These are phyloP conservation scores for Ophioninae sp. DNA, from an alignment of 2,888 invertebrate species.

Conservation along the genomic window DNA sequence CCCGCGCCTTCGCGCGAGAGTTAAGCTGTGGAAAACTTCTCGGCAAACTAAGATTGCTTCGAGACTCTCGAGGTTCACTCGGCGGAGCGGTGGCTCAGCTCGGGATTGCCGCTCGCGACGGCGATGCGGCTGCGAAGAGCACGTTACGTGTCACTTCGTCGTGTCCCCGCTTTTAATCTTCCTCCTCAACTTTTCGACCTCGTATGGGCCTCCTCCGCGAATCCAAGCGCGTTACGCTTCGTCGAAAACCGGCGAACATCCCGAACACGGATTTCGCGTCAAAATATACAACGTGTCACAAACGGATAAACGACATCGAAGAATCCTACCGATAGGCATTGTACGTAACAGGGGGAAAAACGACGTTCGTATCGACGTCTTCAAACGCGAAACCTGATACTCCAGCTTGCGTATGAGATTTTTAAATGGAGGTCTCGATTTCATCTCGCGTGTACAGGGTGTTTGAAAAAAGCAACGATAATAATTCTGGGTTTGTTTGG, in stretches of 20 bases:
- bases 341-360: background rate
- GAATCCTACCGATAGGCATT: no score
- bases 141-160: slow-evolving; percentile 62
- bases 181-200: slow-evolving; percentile 52
- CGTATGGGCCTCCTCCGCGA: background rate
- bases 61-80: slow-evolving; percentile 50
- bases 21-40: slow-evolving; percentile 52
- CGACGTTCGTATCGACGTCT: background rate
- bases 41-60: slow-evolving; percentile 61
- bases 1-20: slow-evolving; percentile 9
- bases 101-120: slow-evolving; percentile 28
- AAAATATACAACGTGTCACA: no score
- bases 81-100: slow-evolving; percentile 11
- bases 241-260: no score
- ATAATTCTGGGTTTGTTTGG: no score
- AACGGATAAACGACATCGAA: no score
- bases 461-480: no score
- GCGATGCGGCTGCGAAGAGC: slow-evolving; percentile 56
- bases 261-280: no score
- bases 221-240: background rate
- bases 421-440: slow-evolving; percentile 45
- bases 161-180: slow-evolving; percentile 60
- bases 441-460: slow-evolving; percentile 20
- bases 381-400: background rate
- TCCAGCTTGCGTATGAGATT: background rate